Base-by-base conservation (phyloP, 2,113 vertebrate species). In the Corythoichthys intestinalis region DNA sequence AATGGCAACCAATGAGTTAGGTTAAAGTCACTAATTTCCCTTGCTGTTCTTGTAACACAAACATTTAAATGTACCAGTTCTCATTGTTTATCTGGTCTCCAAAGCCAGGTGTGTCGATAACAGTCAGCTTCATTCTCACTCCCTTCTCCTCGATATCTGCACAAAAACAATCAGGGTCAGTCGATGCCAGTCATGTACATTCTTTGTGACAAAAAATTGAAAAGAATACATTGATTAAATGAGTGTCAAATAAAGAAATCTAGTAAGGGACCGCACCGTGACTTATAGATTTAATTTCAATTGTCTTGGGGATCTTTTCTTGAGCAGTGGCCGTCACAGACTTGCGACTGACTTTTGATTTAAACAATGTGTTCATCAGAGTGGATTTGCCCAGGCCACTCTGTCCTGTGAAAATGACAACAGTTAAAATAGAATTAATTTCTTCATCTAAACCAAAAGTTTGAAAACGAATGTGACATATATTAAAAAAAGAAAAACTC, bases 11-110 rank as follows among this genome's bases (percentile, higher is more conserved):
- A 28, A 28, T 28, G 20, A 28, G 20, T 28, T 28, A 28, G 20
- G 20, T 28, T 28, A 28, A 28, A 28, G 20, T 28, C 20, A 28
- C 20, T 28, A 28, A 28, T 28, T 28, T 28, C 20, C 20, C 4
- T 44, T 44, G 4, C 4, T 2, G 4, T 44, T 49, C 6, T 20
- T 12, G 35, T 17, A 20, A 39, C 12, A 4, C 9, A 4, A 57
- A 58, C 69, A 60, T 4, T 38, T 3, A 11, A 38, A 47, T 89
- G 84, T 83, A 99, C 97, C 97, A 99, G 89, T 99, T 98, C 89
- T 98, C 96, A 0, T 98, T 99, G 92, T 98, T 99, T 88, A 99
- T 98, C 88, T 98, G 97, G 83, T 99, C 97, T 74, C 97, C 97
- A 60, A 98, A 99, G 28, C 97, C 97, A 0, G 97, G 97, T 0